Base-by-base conservation (phyloP, 2,888 invertebrate species). In the Drosophila multiciliata region DNA sequence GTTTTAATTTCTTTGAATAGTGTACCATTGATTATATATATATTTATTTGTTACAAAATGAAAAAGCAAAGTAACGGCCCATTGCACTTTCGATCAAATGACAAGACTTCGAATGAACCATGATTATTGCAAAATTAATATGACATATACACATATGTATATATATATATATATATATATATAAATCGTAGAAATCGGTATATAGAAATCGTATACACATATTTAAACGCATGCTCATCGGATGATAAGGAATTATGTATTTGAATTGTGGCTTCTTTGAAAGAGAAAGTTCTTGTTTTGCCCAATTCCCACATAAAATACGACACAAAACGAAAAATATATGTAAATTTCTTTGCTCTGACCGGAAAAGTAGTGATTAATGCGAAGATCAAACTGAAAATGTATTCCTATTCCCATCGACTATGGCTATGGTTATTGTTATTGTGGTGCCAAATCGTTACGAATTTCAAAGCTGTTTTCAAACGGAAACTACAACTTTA, bases 1-100 rank as follows among this genome's bases (percentile, higher is more conserved):
- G 3, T 4, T 7, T 6, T 12, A 38, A 15, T 7, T 58, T 42
- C 15, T 15, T 8, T 57, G n/a, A 11, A 38, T n/a, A 2, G 15
- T 36, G 9, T 17, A 11, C 53, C 11, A 29, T 29, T 29, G 6
- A 29, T 29, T 29, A 29, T 29, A 29, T 1, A 29, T 29, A 29
- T 6, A 29, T 29, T 29, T 29, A 6, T 29, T 29, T 54, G 32
- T 33, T 48, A 23, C 55, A 48, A 49, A 33, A 57, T 65, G 32
- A 53, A 66, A 45, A 50, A 55, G 26, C 32, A 26, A 8, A 54
- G 63, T 75, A 75, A 75, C 80, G 75, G 83, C 33, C 83, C 63
- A 79, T 61, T 80, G 83, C 75, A 68, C 55, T 75, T 54, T 61
- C 48, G 32, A 53, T 36, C 38, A 33, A 40, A 40, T 20, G 45